Evolutionary conservation across 2,888 invertebrate genomes (phyloP).

Genomic region (Melanchra persicariae): DNA sequence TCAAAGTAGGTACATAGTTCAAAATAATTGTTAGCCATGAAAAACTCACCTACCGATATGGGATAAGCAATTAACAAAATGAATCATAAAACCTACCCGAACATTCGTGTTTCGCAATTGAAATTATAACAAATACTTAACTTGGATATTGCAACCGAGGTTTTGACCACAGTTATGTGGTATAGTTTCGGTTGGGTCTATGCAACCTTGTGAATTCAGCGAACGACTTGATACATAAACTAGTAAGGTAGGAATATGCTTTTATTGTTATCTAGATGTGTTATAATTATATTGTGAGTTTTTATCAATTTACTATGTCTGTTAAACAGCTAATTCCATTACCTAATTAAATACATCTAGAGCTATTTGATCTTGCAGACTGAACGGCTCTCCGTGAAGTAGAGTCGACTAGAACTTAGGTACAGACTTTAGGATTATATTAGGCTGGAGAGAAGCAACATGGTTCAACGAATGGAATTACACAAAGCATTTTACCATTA

Average conservation of each 20-base stretch:
- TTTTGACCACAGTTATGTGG: not conserved
- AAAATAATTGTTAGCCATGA: no score
- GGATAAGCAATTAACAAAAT: no score
- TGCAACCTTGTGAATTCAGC: conserved; percentile 1
- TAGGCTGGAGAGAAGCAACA: not conserved
- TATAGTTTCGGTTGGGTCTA: no score
- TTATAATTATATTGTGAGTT: no score
- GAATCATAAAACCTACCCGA: no score
- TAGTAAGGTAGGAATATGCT: not conserved
- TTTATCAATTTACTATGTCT: no score
- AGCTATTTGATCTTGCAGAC: not conserved
- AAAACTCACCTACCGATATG: no score
- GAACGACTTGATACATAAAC: not conserved
- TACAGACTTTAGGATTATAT: not conserved
- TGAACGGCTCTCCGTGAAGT: not conserved
- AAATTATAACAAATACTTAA: no score
- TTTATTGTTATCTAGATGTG: not conserved
- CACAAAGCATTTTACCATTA: conserved; percentile 8
- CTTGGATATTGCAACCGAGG: not conserved
- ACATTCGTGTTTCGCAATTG: not conserved
- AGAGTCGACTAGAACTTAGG: not conserved
- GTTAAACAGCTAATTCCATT: not conserved
- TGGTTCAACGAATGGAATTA: not conserved
- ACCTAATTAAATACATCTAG: not conserved
- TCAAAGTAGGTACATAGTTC: no score